These are phyloP conservation scores for Pogonomyrmex californicus DNA, from an alignment of 1,140 invertebrate genomes.

Conservation along the genomic window DNA sequence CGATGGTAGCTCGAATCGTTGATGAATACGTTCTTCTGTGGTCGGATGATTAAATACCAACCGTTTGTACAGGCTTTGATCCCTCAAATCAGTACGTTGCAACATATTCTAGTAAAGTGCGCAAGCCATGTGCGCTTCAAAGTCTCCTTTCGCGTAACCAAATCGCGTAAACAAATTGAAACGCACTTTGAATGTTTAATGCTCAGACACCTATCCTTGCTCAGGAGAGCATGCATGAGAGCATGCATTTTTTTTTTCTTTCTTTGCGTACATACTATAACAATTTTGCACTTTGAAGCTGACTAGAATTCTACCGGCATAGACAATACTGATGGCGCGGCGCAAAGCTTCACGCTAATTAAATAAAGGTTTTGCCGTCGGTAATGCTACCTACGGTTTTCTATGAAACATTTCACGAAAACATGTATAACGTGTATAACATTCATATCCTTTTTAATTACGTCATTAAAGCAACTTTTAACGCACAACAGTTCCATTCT, in stretches of 20 bases:
- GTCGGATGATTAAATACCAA: constrained; percentile 74
- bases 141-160: constrained; percentile 53
- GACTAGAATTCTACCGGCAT: neutral
- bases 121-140: constrained; percentile 71
- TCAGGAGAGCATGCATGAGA: neutral
- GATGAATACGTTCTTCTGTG: constrained; percentile 69
- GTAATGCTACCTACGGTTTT: neutral
- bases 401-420: neutral
- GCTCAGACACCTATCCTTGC: constrained; percentile 46
- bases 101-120: constrained; percentile 68
- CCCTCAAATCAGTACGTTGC: constrained; percentile 73
- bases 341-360: constrained; percentile 39
- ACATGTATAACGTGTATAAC: neutral
- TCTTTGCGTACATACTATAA: neutral
- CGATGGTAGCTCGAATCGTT: constrained; percentile 36
- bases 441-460: constrained; percentile 11
- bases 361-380: constrained; percentile 34
- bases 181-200: constrained; percentile 71
- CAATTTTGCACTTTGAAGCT: constrained; percentile 39
- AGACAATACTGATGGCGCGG: neutral
- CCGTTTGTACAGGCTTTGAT: constrained; percentile 72
- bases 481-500: neutral
- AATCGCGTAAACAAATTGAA: constrained; percentile 43
- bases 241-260: neutral
- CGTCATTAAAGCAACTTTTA: neutral